phyloP scores from a whole-genome alignment of 2,797 vertebrate species.

The Peromyscus aztecus region DNA sequence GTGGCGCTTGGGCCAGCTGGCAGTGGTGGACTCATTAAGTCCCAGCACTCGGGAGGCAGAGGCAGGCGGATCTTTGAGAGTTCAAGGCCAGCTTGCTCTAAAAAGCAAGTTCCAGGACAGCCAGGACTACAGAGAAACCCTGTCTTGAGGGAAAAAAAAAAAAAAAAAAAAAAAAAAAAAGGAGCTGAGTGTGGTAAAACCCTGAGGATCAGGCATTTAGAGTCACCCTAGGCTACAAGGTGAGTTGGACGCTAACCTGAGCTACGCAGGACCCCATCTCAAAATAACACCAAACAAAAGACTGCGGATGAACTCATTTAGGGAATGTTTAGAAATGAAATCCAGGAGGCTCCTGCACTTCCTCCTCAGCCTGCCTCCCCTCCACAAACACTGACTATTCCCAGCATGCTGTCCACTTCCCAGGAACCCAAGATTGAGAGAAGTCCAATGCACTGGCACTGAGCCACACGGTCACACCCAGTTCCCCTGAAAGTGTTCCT shows the following conservation, averaged over 20 bases:
- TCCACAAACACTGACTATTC: slow-evolving; percentile 52
- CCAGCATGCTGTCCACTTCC: slow-evolving; percentile 66
- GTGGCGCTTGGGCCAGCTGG: too few species aligned
- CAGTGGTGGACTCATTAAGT: too few species aligned
- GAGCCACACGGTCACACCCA: slow-evolving; percentile 44
- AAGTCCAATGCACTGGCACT: not conserved
- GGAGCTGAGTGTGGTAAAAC: too few species aligned
- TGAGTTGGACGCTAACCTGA: not conserved
- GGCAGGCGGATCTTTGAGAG: not conserved
- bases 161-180: too few species aligned
- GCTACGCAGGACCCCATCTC: not conserved
- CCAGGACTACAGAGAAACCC: not conserved
- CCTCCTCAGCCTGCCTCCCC: not conserved
- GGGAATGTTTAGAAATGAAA: slow-evolving; percentile 60
- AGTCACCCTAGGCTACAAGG: not conserved
- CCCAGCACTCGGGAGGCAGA: too few species aligned
- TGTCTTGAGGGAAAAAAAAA: rapidly evolving
- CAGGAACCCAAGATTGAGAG: slow-evolving; percentile 56
- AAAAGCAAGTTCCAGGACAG: not conserved
- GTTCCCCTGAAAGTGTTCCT: not conserved
- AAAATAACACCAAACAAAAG: not conserved
- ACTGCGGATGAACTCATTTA: not conserved
- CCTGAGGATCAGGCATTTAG: not conserved
- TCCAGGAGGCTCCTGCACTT: slow-evolving; percentile 49
- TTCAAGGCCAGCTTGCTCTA: not conserved